phyloP scores from a whole-genome alignment of 1,140 invertebrate genomes.

The Druon quercuslanigerum region DNA sequence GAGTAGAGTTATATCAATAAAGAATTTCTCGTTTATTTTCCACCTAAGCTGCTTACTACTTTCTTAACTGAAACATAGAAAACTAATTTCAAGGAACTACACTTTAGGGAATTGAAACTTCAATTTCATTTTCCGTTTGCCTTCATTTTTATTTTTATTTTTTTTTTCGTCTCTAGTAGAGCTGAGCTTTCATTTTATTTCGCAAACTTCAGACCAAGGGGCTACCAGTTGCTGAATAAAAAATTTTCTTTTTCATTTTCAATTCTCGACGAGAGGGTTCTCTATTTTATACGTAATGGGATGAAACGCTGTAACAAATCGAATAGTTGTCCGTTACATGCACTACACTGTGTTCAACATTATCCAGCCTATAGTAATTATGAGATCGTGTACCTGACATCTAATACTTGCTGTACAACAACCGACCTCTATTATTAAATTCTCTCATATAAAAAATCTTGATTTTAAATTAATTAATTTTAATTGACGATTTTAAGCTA shows the following conservation, averaged over 20 bases:
- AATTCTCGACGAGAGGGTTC: neutral
- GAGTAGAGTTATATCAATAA: neutral
- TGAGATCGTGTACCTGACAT: slow-evolving; percentile 26
- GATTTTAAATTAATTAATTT: too few relatives aligned
- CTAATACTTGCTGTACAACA: neutral
- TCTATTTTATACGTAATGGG: neutral
- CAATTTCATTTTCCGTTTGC: neutral
- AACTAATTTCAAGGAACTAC: slow-evolving; percentile 17
- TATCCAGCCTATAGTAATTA: slow-evolving; percentile 24
- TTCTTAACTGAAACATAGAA: slow-evolving; percentile 20
- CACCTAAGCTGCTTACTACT: slow-evolving; percentile 4
- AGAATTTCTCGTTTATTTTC: neutral
- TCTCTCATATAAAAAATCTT: neutral
- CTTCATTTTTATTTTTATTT: neutral
- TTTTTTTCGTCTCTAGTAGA: neutral
- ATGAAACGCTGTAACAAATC: neutral
- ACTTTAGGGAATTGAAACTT: neutral
- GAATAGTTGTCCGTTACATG: slow-evolving; percentile 5
- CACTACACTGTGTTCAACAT: slow-evolving; percentile 8
- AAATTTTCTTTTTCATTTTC: neutral
- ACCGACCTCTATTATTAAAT: neutral
- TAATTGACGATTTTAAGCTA: too few relatives aligned
- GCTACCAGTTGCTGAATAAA: neutral
- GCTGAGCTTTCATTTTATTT: neutral
- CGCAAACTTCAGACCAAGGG: neutral